Conservation (phyloP, 2,113 vertebrate species). For the Clarias gariepinus region DNA sequence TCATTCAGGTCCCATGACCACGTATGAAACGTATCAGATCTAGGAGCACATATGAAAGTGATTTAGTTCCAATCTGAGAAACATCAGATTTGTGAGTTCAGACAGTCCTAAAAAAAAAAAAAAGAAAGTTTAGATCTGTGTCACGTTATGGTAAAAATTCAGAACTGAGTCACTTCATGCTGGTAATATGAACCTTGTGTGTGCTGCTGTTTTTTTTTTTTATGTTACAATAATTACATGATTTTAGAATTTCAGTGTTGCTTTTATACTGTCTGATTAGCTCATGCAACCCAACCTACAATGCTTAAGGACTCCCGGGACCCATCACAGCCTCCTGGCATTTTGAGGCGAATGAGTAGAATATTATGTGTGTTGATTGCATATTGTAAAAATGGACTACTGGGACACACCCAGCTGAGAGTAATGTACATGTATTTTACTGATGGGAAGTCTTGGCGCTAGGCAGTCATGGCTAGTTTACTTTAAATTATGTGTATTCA, state of each 20-base stretch:
- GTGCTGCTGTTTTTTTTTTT: not conserved
- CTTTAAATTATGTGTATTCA: not conserved
- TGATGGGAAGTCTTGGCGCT: not conserved
- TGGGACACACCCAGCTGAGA: not conserved
- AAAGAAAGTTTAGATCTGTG: too few relatives aligned
- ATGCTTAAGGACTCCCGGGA: not conserved
- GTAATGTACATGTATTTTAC: not conserved
- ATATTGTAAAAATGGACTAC: not conserved
- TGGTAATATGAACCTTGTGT: too few relatives aligned
- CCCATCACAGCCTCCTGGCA: not conserved
- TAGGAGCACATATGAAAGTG: too few relatives aligned
- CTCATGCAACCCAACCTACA: not conserved
- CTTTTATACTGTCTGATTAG: not conserved
- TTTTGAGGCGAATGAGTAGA: not conserved
- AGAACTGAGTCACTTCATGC: too few relatives aligned
- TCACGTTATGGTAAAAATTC: too few relatives aligned
- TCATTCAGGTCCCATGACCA: too few relatives aligned
- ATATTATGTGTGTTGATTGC: not conserved
- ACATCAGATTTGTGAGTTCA: too few relatives aligned
- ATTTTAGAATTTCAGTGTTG: not conserved
- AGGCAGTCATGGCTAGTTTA: not conserved
- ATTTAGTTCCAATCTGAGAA: too few relatives aligned
- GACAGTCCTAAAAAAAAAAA: too few relatives aligned
- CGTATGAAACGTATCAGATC: too few relatives aligned
- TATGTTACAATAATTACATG: not conserved